Percentiles rank a stretch among this genome's conserved stretches.
These are phyloP conservation scores for Neogale vison DNA, from an alignment of 2,113 vertebrate species.

Conservation along the genomic window DNA sequence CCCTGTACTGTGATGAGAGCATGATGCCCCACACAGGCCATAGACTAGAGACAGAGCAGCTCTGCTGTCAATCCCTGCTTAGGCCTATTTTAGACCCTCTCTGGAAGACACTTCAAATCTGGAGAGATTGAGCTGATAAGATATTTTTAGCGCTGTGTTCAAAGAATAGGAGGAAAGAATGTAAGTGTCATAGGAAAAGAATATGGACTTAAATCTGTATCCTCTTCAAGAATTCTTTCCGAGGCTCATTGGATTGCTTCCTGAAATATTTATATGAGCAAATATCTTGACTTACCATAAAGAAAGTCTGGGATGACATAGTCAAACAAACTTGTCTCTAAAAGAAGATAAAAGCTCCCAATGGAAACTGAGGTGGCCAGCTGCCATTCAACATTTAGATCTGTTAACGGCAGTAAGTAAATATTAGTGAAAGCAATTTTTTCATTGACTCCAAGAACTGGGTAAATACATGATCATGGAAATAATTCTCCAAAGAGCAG, in stretches of 20 bases:
- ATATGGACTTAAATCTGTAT: neutral
- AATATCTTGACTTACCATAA: constrained; percentile 60
- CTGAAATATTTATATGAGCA: constrained; percentile 67
- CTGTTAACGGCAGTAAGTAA: constrained; percentile 45
- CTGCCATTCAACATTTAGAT: neutral
- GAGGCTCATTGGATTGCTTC: neutral
- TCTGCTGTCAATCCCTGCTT: neutral
- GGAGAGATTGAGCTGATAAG: neutral
- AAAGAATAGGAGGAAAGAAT: constrained; percentile 22
- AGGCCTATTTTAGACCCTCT: neutral
- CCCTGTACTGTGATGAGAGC: fast-evolving
- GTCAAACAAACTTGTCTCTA: constrained; percentile 55
- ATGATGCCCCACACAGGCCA: fast-evolving
- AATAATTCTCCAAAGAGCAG: constrained; percentile 10
- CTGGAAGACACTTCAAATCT: neutral
- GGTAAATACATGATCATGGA: neutral
- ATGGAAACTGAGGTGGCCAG: neutral
- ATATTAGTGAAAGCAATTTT: constrained; percentile 54
- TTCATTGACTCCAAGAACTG: constrained; percentile 21
- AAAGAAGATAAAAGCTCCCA: constrained; percentile 45
- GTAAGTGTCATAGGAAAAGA: neutral
- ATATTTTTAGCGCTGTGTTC: neutral
- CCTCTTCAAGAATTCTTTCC: neutral
- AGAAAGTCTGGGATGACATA: constrained; percentile 38
- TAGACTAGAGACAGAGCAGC: neutral